Conservation (phyloP, 1,140 invertebrate genomes). For the Agrypnia vestita region DNA sequence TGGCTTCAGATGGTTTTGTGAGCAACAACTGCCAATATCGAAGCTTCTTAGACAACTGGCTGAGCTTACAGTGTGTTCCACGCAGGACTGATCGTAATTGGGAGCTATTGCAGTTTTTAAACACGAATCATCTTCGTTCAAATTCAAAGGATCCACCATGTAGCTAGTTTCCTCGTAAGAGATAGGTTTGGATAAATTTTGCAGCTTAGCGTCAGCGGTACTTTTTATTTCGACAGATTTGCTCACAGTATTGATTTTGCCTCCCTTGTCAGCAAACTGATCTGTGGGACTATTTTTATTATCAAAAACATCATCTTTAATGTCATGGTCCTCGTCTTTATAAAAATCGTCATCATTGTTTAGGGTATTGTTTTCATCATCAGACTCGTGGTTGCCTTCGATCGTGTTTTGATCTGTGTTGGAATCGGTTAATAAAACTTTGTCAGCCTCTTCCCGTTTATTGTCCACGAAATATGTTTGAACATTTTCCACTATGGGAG, state of each 20-base stretch:
- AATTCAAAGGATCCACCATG: slow-evolving; percentile 71
- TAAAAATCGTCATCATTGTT: slow-evolving; percentile 74
- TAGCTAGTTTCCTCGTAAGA: slow-evolving; percentile 71
- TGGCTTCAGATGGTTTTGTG: slow-evolving; percentile 67
- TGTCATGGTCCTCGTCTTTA: slow-evolving; percentile 67
- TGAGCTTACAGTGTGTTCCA: slow-evolving; percentile 73
- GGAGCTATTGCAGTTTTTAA: slow-evolving; percentile 68
- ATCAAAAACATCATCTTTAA: slow-evolving; percentile 43
- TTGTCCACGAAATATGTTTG: slow-evolving; percentile 86
- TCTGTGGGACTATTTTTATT: slow-evolving; percentile 28
- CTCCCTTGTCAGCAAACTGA: not conserved
- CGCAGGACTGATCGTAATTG: slow-evolving; percentile 73
- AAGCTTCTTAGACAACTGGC: slow-evolving; percentile 71
- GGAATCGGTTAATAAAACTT: slow-evolving; percentile 78
- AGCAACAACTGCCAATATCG: slow-evolving; percentile 70
- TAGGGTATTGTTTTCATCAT: slow-evolving; percentile 75
- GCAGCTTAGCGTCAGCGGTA: not conserved
- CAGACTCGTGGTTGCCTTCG: slow-evolving; percentile 73
- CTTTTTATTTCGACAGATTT: slow-evolving; percentile 20
- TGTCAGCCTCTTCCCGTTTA: slow-evolving; percentile 79
- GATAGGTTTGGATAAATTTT: slow-evolving; percentile 63
- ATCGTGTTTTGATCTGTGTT: slow-evolving; percentile 71
- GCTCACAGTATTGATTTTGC: not conserved
- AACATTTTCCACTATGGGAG: slow-evolving; percentile 82
- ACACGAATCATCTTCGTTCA: slow-evolving; percentile 67